Conservation (phyloP, 2,888 invertebrate species). For the Periphyllus acericola region DNA sequence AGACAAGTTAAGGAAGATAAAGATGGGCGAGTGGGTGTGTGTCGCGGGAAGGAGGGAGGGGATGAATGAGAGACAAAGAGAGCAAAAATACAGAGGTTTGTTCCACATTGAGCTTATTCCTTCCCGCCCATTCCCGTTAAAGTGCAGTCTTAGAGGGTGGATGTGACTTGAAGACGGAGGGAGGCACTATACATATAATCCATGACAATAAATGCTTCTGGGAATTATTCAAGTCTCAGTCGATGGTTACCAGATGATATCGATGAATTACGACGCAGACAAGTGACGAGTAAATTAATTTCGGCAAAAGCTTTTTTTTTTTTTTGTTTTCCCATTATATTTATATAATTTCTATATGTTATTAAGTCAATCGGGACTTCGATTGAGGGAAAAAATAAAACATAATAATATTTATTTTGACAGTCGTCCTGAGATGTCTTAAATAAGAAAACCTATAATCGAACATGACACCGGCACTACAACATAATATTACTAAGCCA, state of each 20-base stretch:
- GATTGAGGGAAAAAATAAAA: too few species aligned
- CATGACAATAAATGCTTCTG: slow-evolving; percentile 52
- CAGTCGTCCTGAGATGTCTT: too few species aligned
- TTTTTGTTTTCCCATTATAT: background rate
- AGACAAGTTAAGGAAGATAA: background rate
- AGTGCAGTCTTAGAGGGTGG: slow-evolving; percentile 37
- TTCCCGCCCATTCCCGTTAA: background rate
- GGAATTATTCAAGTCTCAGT: slow-evolving; percentile 32
- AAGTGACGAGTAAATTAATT: slow-evolving; percentile 30
- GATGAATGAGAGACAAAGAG: background rate
- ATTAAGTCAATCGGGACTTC: too few species aligned
- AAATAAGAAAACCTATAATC: too few species aligned
- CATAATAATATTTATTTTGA: too few species aligned
- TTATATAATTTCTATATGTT: too few species aligned
- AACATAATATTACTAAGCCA: too few species aligned
- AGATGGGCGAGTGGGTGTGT: background rate
- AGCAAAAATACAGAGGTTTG: background rate
- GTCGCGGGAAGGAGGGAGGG: too few species aligned
- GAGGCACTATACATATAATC: slow-evolving; percentile 40
- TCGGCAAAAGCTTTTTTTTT: background rate
- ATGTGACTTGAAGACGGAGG: slow-evolving; percentile 33
- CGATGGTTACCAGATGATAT: slow-evolving; percentile 53
- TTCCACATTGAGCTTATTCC: slow-evolving; percentile 28
- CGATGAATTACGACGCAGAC: slow-evolving; percentile 10
- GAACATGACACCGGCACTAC: too few species aligned